Conservation (phyloP, 2,113 vertebrate species). For the Tenebrosternarchus preto region DNA sequence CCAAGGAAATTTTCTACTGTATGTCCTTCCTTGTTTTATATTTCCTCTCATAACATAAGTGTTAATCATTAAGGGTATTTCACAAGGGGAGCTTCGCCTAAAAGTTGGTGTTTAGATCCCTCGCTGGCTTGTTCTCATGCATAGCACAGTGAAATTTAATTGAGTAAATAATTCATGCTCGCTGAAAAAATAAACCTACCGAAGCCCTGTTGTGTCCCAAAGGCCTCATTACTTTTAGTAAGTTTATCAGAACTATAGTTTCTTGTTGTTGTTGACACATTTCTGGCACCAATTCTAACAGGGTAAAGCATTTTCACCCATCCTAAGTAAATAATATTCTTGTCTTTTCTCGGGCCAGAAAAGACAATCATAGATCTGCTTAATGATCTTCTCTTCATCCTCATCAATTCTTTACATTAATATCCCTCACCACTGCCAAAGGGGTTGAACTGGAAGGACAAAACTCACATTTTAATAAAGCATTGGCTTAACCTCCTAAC, state of each 20-base stretch:
- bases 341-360: too few relatives aligned
- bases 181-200: slow-evolving; percentile 38
- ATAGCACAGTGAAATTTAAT: slow-evolving; percentile 4
- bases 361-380: too few relatives aligned
- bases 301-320: too few relatives aligned
- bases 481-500: too few relatives aligned
- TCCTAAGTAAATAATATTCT: too few relatives aligned
- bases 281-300: too few relatives aligned
- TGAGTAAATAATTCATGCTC: slow-evolving; percentile 35
- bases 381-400: too few relatives aligned
- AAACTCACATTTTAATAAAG: too few relatives aligned
- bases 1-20: background rate
- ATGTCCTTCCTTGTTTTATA: background rate
- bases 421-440: too few relatives aligned
- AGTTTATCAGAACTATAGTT: slow-evolving; percentile 19
- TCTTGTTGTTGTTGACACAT: background rate
- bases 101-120: background rate
- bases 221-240: slow-evolving; percentile 33
- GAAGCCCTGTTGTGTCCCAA: background rate
- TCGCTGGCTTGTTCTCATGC: background rate
- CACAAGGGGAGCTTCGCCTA: background rate
- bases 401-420: too few relatives aligned
- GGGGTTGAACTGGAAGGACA: too few relatives aligned
- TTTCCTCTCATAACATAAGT: background rate
- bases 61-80: slow-evolving; percentile 33